Conservation (phyloP, 2,888 invertebrate genomes). For the Ectropis crepuscularia region DNA sequence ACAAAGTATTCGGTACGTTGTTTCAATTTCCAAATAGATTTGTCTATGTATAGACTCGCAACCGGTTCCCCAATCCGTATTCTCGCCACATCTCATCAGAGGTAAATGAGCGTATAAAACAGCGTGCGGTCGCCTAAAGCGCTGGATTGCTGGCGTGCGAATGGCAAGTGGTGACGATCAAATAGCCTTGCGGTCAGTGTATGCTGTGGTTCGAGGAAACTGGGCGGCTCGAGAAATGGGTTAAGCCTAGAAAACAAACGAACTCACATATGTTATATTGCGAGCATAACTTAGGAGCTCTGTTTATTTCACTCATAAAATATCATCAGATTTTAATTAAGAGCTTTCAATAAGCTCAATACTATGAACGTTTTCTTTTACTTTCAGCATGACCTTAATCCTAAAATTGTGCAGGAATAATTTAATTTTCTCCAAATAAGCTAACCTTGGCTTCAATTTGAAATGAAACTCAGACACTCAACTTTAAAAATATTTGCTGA, state of each 20-base stretch:
- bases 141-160: slow-evolving; percentile 38
- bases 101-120: slow-evolving; percentile 35
- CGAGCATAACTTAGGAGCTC: background rate
- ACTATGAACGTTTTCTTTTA: too few species aligned
- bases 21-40: too few species aligned
- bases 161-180: slow-evolving; percentile 39
- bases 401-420: too few species aligned
- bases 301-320: too few species aligned
- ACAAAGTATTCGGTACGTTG: too few species aligned
- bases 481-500: too few species aligned
- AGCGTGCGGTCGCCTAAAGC: slow-evolving; percentile 29
- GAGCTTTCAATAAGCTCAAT: too few species aligned
- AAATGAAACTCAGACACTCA: too few species aligned
- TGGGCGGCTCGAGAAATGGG: background rate
- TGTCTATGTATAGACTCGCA: slow-evolving; percentile 10
- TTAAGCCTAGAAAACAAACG: background rate
- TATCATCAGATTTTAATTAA: too few species aligned
- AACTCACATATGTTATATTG: background rate
- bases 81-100: slow-evolving; percentile 29
- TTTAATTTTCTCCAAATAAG: too few species aligned
- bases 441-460: too few species aligned
- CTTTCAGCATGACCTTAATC: too few species aligned
- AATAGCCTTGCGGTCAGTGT: slow-evolving; percentile 36
- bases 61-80: slow-evolving; percentile 6
- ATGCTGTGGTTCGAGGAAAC: slow-evolving; percentile 2